Evolutionary conservation across 2,113 vertebrate species (phyloP).

Genomic region (Phalacrocorax aristotelis): DNA sequence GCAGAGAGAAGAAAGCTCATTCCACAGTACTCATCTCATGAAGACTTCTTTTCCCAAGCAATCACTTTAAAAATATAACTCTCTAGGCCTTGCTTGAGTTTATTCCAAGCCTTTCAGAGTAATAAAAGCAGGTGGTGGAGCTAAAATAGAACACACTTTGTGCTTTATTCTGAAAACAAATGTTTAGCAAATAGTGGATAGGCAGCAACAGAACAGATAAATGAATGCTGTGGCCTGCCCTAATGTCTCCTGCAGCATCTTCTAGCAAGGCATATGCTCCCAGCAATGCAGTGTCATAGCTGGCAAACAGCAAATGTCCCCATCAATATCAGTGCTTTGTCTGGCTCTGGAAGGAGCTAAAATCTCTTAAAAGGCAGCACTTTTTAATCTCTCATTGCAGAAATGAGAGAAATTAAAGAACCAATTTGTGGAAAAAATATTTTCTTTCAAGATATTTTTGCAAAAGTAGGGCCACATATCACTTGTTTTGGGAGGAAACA

Average conservation of each 20-base stretch:
- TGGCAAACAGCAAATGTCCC: too few species aligned
- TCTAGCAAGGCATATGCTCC: not conserved
- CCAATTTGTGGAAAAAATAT: not conserved
- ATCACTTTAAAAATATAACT: not conserved
- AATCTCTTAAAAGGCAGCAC: not conserved
- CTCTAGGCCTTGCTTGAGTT: not conserved
- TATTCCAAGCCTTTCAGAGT: not conserved
- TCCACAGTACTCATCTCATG: not conserved
- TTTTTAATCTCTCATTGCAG: not conserved
- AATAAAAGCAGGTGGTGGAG: not conserved
- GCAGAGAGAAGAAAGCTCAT: not conserved
- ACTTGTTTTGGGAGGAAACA: not conserved
- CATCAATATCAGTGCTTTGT: not conserved
- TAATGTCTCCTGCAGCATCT: not conserved
- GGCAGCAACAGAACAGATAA: not conserved
- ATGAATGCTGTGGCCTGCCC: accelerated
- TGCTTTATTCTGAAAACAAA: not conserved
- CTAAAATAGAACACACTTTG: not conserved
- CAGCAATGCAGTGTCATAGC: not conserved
- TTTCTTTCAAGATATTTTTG: not conserved
- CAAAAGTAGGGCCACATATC: not conserved
- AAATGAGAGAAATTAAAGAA: not conserved
- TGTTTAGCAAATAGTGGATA: not conserved
- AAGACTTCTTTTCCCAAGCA: not conserved
- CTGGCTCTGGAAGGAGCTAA: not conserved